Evolutionary conservation across 2,888 invertebrate genomes (phyloP).

Genomic region (Salticus scenicus): DNA sequence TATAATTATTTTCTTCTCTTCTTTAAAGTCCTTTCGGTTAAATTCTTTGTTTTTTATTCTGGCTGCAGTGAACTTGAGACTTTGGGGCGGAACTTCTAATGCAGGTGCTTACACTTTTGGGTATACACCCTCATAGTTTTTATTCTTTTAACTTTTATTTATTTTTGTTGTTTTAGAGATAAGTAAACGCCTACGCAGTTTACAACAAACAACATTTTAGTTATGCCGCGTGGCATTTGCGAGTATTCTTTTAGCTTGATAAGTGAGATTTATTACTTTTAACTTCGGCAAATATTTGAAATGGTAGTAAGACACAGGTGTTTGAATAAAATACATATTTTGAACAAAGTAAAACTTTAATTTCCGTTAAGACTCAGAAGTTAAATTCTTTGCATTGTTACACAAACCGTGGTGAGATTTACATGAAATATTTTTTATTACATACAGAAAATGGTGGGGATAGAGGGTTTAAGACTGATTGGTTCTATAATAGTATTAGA

Average conservation of each 20-base stretch:
- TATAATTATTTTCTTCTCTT: conserved; percentile 59
- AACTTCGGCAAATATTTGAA: no score
- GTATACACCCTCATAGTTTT: conserved; percentile 47
- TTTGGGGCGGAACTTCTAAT: conserved; percentile 50
- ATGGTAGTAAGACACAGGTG: no score
- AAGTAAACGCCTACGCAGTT: conserved; percentile 41
- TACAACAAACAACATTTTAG: conserved; percentile 23
- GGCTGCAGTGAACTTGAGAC: conserved; percentile 46
- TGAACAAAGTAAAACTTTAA: no score
- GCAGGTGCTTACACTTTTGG: conserved; percentile 64
- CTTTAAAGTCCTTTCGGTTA: not conserved
- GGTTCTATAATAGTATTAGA: no score
- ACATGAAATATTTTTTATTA: no score
- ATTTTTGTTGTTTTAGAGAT: conserved; percentile 22
- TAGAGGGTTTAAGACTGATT: no score
- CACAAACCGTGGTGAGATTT: no score
- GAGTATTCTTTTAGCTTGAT: not conserved
- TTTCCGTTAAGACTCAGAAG: no score
- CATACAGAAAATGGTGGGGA: no score
- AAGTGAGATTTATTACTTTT: not conserved
- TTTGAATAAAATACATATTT: no score
- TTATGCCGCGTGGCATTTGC: not conserved
- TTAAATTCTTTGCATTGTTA: no score
- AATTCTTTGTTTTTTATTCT: conserved; percentile 6
- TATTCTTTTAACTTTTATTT: not conserved